Evolutionary conservation across 1,140 invertebrate species (phyloP).

Genomic region (Atta colombica): DNA sequence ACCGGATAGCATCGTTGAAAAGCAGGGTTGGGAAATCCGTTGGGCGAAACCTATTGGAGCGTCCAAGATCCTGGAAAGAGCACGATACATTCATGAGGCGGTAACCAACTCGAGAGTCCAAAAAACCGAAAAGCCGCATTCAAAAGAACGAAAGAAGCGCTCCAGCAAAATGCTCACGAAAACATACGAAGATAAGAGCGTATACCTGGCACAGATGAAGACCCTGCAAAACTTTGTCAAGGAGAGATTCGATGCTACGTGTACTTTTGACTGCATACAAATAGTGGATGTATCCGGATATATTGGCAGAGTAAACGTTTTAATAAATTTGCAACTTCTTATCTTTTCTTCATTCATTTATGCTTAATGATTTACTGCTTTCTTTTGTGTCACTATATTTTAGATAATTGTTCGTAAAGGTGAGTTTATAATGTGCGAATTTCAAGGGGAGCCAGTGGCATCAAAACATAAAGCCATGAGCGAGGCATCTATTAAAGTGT

Average conservation of each 20-base stretch:
- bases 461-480: slow-evolving; percentile 70
- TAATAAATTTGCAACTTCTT: neutral
- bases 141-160: slow-evolving; percentile 40
- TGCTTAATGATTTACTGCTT: neutral
- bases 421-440: slow-evolving; percentile 62
- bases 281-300: neutral
- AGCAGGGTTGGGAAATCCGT: slow-evolving; percentile 82
- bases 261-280: slow-evolving; percentile 68
- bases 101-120: slow-evolving; percentile 32
- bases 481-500: slow-evolving; percentile 64
- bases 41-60: slow-evolving; percentile 85
- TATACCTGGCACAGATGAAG: slow-evolving; percentile 43
- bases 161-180: neutral
- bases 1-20: slow-evolving; percentile 74
- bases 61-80: slow-evolving; percentile 80
- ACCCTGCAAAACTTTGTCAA: slow-evolving; percentile 75
- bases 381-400: neutral
- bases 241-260: slow-evolving; percentile 74
- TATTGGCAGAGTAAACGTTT: slow-evolving; percentile 52
- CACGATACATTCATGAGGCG: slow-evolving; percentile 81
- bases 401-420: slow-evolving; percentile 72
- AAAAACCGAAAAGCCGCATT: slow-evolving; percentile 28
- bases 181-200: slow-evolving; percentile 27
- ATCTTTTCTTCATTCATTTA: neutral
- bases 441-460: slow-evolving; percentile 66